These are phyloP conservation scores for Rhingia rostrata DNA, from an alignment of 2,888 invertebrate genomes.

Conservation along the genomic window DNA sequence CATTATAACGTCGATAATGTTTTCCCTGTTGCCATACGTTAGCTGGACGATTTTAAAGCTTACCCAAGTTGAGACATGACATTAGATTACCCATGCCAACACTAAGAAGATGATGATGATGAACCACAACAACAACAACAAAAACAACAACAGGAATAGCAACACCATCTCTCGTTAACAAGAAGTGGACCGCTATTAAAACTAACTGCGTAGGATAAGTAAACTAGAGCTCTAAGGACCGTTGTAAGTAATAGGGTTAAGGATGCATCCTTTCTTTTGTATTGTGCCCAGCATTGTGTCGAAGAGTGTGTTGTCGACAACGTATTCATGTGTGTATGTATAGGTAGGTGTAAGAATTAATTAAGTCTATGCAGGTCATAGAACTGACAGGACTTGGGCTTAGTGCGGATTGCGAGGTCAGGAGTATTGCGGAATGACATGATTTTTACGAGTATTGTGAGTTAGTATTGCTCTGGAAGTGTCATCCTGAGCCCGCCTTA, in stretches of 20 bases:
- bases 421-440: conserved; percentile 1
- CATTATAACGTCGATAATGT: conserved; percentile 61
- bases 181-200: conserved; percentile 59
- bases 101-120: conserved; percentile 14
- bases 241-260: conserved; percentile 55
- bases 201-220: conserved; percentile 70
- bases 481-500: too few relatives aligned
- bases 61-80: conserved; percentile 60
- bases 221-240: conserved; percentile 53
- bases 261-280: conserved; percentile 37
- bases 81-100: conserved; percentile 50
- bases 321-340: conserved; percentile 32
- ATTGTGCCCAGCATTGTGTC: conserved; percentile 4
- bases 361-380: conserved; percentile 42
- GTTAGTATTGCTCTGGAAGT: too few relatives aligned
- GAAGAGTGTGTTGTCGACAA: conserved; percentile 7
- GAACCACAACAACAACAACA: conserved; percentile 4
- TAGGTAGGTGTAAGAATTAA: conserved; percentile 41
- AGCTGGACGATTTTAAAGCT: conserved; percentile 67
- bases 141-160: conserved; percentile 7
- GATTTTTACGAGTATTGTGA: too few relatives aligned
- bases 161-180: conserved; percentile 14
- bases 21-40: conserved; percentile 66
- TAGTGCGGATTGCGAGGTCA: conserved; percentile 17
- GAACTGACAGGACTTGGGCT: conserved; percentile 17